phyloP scores from a whole-genome alignment of 2,113 vertebrate genomes.

The Python bivittatus region DNA sequence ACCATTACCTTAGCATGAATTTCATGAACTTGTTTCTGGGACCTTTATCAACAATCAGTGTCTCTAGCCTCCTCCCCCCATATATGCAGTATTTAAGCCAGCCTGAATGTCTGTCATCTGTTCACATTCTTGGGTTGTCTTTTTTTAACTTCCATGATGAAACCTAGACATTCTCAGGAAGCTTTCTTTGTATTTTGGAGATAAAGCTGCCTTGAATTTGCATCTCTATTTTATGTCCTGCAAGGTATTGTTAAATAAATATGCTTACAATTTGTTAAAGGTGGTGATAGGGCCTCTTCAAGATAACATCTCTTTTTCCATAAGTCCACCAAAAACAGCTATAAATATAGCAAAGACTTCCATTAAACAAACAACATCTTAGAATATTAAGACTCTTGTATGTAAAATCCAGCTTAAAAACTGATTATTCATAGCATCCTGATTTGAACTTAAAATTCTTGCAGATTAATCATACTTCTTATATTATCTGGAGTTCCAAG shows the following conservation, averaged over 20 bases:
- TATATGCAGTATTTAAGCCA: neutral
- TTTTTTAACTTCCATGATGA: constrained; percentile 14
- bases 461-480: neutral
- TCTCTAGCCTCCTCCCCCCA: neutral
- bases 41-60: neutral
- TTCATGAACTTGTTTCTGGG: constrained; percentile 3
- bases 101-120: constrained; percentile 8
- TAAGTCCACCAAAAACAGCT: neutral
- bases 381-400: neutral
- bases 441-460: neutral
- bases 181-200: neutral
- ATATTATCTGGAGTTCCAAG: neutral
- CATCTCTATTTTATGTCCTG: neutral
- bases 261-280: neutral
- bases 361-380: neutral
- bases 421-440: neutral
- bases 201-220: constrained; percentile 16
- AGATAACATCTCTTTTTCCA: neutral
- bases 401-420: neutral
- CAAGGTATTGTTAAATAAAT: neutral
- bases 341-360: neutral
- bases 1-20: neutral
- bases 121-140: constrained; percentile 5
- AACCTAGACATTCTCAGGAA: neutral
- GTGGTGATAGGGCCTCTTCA: constrained; percentile 8